phyloP scores from a whole-genome alignment of 2,113 vertebrate species.

The Oreochromis aureus region DNA sequence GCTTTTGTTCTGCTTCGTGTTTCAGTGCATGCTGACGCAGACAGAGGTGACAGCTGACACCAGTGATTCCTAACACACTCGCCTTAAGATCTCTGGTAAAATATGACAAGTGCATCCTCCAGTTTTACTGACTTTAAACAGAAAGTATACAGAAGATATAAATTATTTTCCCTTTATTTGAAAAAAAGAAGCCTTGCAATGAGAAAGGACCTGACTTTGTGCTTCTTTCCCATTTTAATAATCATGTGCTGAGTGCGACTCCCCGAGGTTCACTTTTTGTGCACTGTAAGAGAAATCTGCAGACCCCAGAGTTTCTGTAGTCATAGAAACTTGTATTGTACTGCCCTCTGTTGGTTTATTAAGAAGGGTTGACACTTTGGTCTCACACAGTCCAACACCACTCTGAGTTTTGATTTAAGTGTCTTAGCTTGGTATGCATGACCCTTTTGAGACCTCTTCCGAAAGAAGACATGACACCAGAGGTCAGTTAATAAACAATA shows the following conservation, averaged over 20 bases:
- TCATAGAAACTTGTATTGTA: not conserved
- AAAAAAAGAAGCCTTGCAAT: not conserved
- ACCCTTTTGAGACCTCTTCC: not conserved
- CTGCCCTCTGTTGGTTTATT: conserved; percentile 26
- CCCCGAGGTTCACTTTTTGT: not conserved
- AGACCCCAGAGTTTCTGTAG: not conserved
- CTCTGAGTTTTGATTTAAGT: not conserved
- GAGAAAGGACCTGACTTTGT: not conserved
- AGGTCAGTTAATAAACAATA: not conserved
- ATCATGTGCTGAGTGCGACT: not conserved
- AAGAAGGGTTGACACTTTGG: not conserved
- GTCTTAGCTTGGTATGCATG: not conserved
- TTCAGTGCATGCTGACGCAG: not conserved
- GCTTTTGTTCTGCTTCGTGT: not conserved
- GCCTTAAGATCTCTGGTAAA: not conserved
- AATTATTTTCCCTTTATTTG: not conserved
- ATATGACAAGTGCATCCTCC: not conserved
- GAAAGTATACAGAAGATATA: not conserved
- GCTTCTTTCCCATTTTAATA: not conserved
- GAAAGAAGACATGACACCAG: not conserved
- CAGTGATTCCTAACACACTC: not conserved
- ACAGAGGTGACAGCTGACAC: not conserved
- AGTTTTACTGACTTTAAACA: not conserved
- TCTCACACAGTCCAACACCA: not conserved
- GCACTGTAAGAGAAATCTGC: not conserved